These are phyloP conservation scores for Tylochromis polylepis DNA, from an alignment of 2,113 vertebrate species.

Conservation along the genomic window DNA sequence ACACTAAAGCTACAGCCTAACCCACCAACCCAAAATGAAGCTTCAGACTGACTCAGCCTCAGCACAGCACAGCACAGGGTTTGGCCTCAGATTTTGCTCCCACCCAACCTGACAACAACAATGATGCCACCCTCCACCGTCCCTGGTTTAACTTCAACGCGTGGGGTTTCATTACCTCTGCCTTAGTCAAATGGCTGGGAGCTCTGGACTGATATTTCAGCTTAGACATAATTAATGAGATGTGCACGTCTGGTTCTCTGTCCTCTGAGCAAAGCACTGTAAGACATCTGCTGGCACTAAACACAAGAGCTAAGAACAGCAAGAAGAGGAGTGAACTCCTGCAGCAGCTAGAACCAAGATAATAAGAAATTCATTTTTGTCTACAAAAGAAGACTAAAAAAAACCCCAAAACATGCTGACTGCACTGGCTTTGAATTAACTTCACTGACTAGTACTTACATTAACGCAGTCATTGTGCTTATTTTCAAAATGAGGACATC, in stretches of 20 bases:
- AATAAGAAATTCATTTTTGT: conserved; percentile 19
- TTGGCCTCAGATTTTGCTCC: background rate
- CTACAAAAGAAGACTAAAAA: background rate
- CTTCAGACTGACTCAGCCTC: conserved; percentile 15
- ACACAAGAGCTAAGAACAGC: conserved; percentile 12
- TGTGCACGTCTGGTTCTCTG: conserved; percentile 27
- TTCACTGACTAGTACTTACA: background rate
- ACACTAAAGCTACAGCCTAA: background rate
- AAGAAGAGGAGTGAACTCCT: background rate
- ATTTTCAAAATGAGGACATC: background rate
- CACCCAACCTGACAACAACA: background rate
- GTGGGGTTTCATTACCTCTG: conserved; percentile 42
- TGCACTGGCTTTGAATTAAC: background rate
- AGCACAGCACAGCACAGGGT: background rate
- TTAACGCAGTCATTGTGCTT: background rate
- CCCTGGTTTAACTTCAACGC: conserved; percentile 11
- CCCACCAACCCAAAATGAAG: background rate
- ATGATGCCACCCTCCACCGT: background rate
- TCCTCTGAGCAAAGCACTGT: conserved; percentile 31
- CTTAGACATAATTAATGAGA: conserved; percentile 68
- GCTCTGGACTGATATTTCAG: conserved; percentile 55
- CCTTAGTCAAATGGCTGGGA: conserved; percentile 51
- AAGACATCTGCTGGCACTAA: conserved; percentile 39
- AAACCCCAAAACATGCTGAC: background rate
- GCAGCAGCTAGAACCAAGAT: background rate